Evolutionary conservation across 2,888 invertebrate species (phyloP).

Genomic region (Oxyteleia sp.): DNA sequence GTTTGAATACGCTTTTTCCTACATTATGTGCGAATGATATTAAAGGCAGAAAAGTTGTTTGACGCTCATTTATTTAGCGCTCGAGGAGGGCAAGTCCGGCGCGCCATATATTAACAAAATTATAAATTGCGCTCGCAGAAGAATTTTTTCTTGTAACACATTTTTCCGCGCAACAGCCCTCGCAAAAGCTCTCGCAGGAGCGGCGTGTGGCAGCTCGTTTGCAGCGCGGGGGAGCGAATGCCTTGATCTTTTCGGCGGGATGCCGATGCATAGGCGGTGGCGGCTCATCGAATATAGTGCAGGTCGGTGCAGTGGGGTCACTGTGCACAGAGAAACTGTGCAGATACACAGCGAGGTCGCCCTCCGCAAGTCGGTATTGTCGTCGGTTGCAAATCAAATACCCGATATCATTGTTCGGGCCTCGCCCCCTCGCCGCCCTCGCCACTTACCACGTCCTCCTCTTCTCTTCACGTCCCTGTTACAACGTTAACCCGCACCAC

Average conservation of each 20-base stretch:
- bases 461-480: conserved; percentile 53
- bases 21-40: too few relatives aligned
- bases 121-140: not conserved
- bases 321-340: conserved; percentile 66
- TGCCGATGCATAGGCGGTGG: conserved; percentile 57
- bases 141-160: conserved; percentile 1
- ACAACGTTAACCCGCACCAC: conserved; percentile 68
- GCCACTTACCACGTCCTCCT: conserved; percentile 71
- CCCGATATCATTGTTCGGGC: conserved; percentile 87
- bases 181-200: not conserved
- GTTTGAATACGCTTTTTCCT: too few relatives aligned
- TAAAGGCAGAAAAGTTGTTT: not conserved
- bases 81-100: not conserved
- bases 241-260: conserved; percentile 67
- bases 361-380: conserved; percentile 85
- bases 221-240: conserved; percentile 43
- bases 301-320: conserved; percentile 69
- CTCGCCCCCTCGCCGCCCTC: conserved; percentile 76
- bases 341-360: conserved; percentile 69
- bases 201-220: not conserved
- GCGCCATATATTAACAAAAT: not conserved
- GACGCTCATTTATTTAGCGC: not conserved
- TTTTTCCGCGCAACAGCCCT: not conserved
- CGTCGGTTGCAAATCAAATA: conserved; percentile 87
- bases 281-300: conserved; percentile 69